Evolutionary conservation across 1,140 invertebrate species (phyloP).

Genomic region (Dryas iulia): DNA sequence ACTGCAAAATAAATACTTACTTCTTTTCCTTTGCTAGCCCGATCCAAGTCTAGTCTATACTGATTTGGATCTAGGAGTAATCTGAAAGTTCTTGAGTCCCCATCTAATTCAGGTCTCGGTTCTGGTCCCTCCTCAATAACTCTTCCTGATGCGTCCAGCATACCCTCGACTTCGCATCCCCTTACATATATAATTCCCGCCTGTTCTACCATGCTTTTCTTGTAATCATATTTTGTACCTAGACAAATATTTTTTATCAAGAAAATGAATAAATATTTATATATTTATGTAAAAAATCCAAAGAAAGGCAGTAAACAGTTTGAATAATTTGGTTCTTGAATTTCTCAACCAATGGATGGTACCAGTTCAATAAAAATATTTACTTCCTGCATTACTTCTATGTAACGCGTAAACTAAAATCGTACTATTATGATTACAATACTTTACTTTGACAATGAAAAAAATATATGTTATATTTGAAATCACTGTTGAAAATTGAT

Average conservation of each 20-base stretch:
- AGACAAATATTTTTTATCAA: conserved; percentile 9
- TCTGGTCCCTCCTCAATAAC: conserved; percentile 98
- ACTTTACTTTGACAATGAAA: too few species aligned
- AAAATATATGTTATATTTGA: too few species aligned
- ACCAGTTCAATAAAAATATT: too few species aligned
- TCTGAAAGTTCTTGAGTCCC: conserved; percentile 94
- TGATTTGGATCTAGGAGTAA: conserved; percentile 98
- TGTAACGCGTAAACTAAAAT: too few species aligned
- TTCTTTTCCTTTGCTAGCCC: conserved; percentile 87
- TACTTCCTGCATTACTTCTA: too few species aligned
- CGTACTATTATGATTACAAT: too few species aligned
- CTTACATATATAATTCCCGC: conserved; percentile 95
- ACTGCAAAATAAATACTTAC: conserved; percentile 46
- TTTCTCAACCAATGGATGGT: too few species aligned
- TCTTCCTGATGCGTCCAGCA: conserved; percentile 97
- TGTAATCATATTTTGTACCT: conserved; percentile 90
- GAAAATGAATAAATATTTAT: neutral
- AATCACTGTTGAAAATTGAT: too few species aligned
- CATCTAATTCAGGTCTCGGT: conserved; percentile 90
- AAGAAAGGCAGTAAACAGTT: too few species aligned
- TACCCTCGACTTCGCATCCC: conserved; percentile 99
- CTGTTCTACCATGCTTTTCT: conserved; percentile 92
- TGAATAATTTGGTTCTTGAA: too few species aligned
- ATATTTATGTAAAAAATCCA: too few species aligned
- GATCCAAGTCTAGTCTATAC: conserved; percentile 96